A percentile compares a stretch with the other conserved stretches of the same genome.
Evolutionary conservation across 2,797 vertebrate species (phyloP).

Genomic region (Arremon brunneinucha): DNA sequence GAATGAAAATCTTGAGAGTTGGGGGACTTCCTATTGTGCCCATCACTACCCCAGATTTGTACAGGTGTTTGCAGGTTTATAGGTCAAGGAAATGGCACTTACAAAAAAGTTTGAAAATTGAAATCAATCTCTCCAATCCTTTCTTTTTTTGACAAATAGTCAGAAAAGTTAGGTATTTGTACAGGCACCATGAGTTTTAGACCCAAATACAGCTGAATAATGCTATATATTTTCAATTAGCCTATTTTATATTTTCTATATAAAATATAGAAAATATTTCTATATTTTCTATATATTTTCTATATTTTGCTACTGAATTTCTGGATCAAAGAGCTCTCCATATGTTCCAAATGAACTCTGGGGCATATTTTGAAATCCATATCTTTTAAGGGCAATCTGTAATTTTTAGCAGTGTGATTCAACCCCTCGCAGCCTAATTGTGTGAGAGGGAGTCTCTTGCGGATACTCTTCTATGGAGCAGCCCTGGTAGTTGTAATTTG

Average conservation of each 20-base stretch:
- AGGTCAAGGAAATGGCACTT: background rate
- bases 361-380: background rate
- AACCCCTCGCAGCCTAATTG: accelerated
- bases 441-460: background rate
- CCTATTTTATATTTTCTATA: background rate
- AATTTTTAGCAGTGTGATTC: background rate
- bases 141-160: background rate
- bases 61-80: background rate
- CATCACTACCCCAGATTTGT: background rate
- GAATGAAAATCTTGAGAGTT: background rate
- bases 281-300: no score
- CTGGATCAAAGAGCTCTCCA: background rate
- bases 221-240: background rate
- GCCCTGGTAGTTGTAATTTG: background rate
- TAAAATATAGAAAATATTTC: no score
- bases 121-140: background rate
- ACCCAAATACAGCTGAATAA: background rate
- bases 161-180: background rate
- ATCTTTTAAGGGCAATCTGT: background rate
- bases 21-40: background rate
- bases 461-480: background rate
- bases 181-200: accelerated
- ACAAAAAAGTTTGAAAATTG: background rate
- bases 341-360: background rate
- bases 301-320: background rate